A percentile compares a stretch with the other conserved stretches of the same genome.
Evolutionary conservation across 2,888 invertebrate species (phyloP).

Genomic region (Lepidocyrtoides sp.): DNA sequence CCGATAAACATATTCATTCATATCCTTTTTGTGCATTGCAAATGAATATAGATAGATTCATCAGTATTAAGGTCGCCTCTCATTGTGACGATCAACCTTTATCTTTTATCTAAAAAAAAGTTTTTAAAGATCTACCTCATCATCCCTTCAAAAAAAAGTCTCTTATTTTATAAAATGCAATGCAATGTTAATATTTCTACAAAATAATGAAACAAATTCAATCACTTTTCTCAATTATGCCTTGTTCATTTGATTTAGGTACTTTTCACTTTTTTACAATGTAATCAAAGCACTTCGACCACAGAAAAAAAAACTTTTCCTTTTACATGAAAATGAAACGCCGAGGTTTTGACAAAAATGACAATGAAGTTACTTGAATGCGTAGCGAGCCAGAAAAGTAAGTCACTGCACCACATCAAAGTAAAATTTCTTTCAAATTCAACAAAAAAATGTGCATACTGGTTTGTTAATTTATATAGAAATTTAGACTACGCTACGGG

Average conservation of each 20-base stretch:
- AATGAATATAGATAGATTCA: too few species aligned
- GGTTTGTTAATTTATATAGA: not conserved
- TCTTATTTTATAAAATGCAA: too few species aligned
- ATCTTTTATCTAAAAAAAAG: too few species aligned
- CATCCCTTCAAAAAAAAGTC: too few species aligned
- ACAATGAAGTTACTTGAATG: not conserved
- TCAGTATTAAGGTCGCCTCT: too few species aligned
- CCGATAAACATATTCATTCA: too few species aligned
- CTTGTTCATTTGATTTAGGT: not conserved
- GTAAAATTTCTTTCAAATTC: not conserved
- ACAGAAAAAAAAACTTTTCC: slow-evolving; percentile 34
- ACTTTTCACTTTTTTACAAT: not conserved
- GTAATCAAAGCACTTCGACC: not conserved
- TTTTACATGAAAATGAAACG: not conserved
- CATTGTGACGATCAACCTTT: too few species aligned
- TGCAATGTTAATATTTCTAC: too few species aligned
- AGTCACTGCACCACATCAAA: slow-evolving; percentile 21
- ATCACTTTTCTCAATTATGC: not conserved
- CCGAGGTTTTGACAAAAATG: not conserved
- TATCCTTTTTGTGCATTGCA: too few species aligned
- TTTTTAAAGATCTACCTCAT: too few species aligned
- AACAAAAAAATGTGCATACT: not conserved
- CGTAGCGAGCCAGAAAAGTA: slow-evolving; percentile 38
- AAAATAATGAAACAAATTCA: not conserved
- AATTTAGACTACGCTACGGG: not conserved